phyloP scores from a whole-genome alignment of 2,797 vertebrate genomes.

The Ptychadena robeensis region DNA sequence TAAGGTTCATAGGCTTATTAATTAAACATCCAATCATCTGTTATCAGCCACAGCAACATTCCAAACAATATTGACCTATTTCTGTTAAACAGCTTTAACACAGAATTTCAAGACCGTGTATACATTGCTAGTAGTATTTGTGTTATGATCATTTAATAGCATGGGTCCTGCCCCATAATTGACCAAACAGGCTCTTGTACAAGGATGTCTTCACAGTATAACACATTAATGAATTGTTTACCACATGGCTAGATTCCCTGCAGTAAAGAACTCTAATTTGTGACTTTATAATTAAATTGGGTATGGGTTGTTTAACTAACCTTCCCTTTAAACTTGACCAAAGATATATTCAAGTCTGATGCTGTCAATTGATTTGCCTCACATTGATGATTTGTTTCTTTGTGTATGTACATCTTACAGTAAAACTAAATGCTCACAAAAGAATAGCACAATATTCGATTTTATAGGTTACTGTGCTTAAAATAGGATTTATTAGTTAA shows the following conservation, averaged over 20 bases:
- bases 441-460: too few relatives aligned
- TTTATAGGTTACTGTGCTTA: not conserved
- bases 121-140: not conserved
- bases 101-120: not conserved
- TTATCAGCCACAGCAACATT: not conserved
- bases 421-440: not conserved
- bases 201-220: not conserved
- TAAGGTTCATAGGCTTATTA: not conserved
- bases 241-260: not conserved
- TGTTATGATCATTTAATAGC: not conserved
- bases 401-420: not conserved
- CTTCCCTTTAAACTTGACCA: not conserved
- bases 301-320: not conserved
- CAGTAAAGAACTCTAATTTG: not conserved
- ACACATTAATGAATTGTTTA: not conserved
- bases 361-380: not conserved
- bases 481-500: not conserved
- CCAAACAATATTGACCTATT: not conserved
- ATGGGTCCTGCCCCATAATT: not conserved
- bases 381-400: slow-evolving; percentile 18
- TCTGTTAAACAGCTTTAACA: not conserved
- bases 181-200: not conserved
- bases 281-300: not conserved
- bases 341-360: not conserved
- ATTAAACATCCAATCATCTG: not conserved